Conservation (phyloP, 2,113 vertebrate species). For the Otolemur garnettii region DNA sequence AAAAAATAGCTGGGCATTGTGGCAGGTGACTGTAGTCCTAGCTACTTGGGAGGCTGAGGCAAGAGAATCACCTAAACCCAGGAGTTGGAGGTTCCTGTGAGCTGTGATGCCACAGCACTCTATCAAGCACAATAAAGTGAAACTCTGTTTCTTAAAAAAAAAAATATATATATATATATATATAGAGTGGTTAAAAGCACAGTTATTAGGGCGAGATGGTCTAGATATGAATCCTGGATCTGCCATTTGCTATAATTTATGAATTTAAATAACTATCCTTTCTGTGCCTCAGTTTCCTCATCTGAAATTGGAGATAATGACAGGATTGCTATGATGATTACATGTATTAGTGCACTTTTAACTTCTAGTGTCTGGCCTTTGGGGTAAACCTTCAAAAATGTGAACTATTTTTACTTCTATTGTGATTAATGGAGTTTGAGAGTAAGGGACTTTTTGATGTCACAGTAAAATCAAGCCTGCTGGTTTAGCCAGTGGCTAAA, state of each 20-base stretch:
- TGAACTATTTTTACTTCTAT: background rate
- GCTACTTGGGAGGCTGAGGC: too few species aligned
- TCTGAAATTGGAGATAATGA: background rate
- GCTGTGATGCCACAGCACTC: too few species aligned
- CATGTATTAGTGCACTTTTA: background rate
- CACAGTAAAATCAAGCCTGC: background rate
- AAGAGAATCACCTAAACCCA: too few species aligned
- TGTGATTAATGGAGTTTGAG: background rate
- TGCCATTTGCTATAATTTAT: background rate
- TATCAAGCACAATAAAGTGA: too few species aligned
- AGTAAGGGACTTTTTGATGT: background rate
- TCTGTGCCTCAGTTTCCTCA: background rate
- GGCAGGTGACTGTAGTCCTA: too few species aligned
- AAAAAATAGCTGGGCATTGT: too few species aligned
- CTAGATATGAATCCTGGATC: background rate
- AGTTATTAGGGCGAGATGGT: fast-evolving
- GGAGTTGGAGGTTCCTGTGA: too few species aligned
- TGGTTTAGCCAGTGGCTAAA: background rate
- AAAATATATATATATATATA: too few species aligned
- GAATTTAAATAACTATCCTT: background rate
- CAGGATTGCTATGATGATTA: background rate
- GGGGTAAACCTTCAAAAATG: background rate
- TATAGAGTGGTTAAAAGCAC: background rate
- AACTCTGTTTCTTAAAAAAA: too few species aligned
- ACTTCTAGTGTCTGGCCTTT: background rate